Base-by-base conservation (phyloP, 1,140 invertebrate species). In the Caerostris darwini region DNA sequence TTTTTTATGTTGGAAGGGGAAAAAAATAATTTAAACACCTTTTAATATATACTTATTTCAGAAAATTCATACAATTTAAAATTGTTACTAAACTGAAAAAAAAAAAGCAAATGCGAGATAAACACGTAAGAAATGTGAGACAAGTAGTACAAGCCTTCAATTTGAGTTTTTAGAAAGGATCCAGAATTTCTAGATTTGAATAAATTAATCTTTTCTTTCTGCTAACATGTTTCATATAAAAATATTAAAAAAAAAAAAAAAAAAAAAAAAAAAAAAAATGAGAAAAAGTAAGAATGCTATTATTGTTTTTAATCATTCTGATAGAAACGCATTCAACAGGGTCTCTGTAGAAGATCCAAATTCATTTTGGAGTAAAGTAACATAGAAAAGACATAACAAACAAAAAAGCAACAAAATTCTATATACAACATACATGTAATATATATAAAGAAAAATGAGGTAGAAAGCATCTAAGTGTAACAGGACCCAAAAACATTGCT, bases 381-480 rank as follows among this genome's bases (percentile, higher is more conserved):
- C 10, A 92, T 34, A 94, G 7, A 77, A 61, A 61, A 53, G 56
- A 94, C 86, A 88, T 58, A 54, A 87, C 59, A 93, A 61, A 94
- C 85, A 67, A 94, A 57, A 88, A 88, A 93, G 85, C 53, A 85
- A 94, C 92, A 94, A 94, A 88, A 88, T 87, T 88, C 71, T 86
- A 93, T 93, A 58, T 90, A 91, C 90, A 94, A 94, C 86, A 94
- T 94, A 88, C 83, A 94, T 71, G 59, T 88, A 88, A 71, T 87
- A 93, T 92, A 90, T 90, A 94, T 94, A 94, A 85, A 94, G 81
- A 89, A 85, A 93, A 94, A 94, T 88, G 86, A 85, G 85, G 92
- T 86, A 88, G 85, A 85, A 85, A 94, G 86, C 92, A 94, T 94
- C 92, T 94, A 94, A 94, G 92, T 94, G 92, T 94, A 93, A 88